Base-by-base conservation (phyloP, 2,797 vertebrate species). In the Apogon hyalosoma region DNA sequence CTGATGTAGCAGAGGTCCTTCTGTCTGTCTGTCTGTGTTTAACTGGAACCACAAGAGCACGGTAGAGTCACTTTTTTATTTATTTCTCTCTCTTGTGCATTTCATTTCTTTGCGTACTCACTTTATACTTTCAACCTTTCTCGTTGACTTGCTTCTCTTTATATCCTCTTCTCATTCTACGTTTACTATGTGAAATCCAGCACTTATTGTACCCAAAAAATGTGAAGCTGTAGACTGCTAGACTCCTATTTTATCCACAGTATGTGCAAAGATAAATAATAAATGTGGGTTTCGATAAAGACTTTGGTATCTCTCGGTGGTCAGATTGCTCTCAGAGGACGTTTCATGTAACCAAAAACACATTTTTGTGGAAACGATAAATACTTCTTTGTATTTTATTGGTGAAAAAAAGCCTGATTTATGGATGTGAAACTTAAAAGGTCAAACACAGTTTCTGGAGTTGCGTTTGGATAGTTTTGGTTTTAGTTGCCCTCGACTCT, bases 1-100 rank as follows among this genome's bases (percentile, higher is more conserved):
- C 77, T 77, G 72, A 80, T 86, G 80, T 63, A 73, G 79, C 69
- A 63, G 54, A 75, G 64, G 60, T 66, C n/a, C 4, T 18, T 63
- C 64, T 45, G 55, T 71, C 47, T 15, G 50, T 65, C 38, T 58
- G 67, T 58, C 56, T 70, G 63, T 46, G 46, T 73, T 53, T 54
- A 59, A 61, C 77, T 62, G 80, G 74, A 75, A 53, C 56, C 77
- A 46, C 48, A 60, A 77, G 48, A 70, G 55, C 46, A 86, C 73
- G 80, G 87, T 90, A 88, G 53, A 85, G 55, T 56, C n/a, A 1
- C 3, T n/a, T 14, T 42, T 63, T 42, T 11, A 1, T 41, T 63
- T 64, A 42, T 63, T 42, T 53, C 43, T 38, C 36, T 53, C 14
- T 24, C 50, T 65, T 31, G 15, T 63, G 43, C 12, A 24, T 56